Base-by-base conservation (phyloP, 2,113 vertebrate genomes). In the Dicaeum eximium region DNA sequence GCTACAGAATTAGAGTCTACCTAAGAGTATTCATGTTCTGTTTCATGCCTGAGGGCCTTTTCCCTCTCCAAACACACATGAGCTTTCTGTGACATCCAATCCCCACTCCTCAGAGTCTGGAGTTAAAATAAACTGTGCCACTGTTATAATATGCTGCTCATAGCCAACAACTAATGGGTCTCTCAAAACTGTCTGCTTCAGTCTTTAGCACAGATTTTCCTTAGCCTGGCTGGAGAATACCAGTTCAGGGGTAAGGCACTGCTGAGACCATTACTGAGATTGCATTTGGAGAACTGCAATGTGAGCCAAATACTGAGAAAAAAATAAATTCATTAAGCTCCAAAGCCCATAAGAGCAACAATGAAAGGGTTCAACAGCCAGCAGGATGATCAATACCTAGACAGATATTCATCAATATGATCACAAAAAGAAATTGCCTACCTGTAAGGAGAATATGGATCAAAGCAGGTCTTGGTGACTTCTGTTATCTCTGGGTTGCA, bases 381-480 rank as follows among this genome's bases (percentile, higher is more conserved):
- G 40, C 25, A 62, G 44, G 18, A 20, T 47, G 35, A 78, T 85
- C 51, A 12, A 79, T 31, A 54, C 10, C n/a, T 44, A 23, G 25
- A 56, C 25, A 93, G 31, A 91, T 62, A 72, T 33, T 40, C 50
- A 60, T 50, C 50, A 69, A 51, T 38, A 74, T 0, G 12, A 50
- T 3, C 42, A 66, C 13, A 61, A 82, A 77, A 86, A 86, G 23
- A 87, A 80, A 38, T 20, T 51, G n/a, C 98, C 96, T 99, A 99
- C 99, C 99, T 99, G 98, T 99, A 96, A 35, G 98, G 98, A 91
- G 99, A 99, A 60, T 99, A 98, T 2, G 99, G 99, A 89, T 99
- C 99, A 96, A 99, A 99, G 97, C 99, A 99, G 0, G 99, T 99
- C 98, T 99, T 99, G 92, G 99, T 99, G 97, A 99, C 99, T n/a